These are phyloP conservation scores for Astreopora myriophthalma DNA, from an alignment of 64 coral and sea anemone genomes.

Conservation along the genomic window DNA sequence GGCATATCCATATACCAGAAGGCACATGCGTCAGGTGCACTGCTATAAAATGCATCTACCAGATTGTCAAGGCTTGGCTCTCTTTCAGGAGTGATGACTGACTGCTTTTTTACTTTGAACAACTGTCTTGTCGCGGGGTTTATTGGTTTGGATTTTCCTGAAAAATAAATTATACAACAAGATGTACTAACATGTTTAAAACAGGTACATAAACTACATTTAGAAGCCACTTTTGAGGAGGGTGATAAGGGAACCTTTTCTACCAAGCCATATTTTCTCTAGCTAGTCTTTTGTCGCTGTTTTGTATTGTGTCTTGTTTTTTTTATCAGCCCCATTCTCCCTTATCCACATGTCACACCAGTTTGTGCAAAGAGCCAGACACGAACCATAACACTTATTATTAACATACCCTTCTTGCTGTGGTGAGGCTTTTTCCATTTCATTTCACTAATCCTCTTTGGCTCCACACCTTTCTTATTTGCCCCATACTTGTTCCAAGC, in stretches of 20 bases:
- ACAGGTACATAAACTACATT: conserved; percentile 17
- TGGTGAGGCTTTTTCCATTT: conserved; percentile 65
- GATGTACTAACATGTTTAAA: no score
- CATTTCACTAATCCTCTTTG: conserved; percentile 67
- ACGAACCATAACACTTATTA: neutral
- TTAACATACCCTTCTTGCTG: conserved; percentile 55
- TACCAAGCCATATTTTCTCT: no score
- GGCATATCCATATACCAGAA: neutral
- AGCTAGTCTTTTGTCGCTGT: no score
- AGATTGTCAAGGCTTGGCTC: neutral
- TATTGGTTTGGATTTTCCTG: neutral
- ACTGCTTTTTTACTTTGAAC: neutral
- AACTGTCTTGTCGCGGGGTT: neutral
- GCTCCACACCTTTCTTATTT: conserved; percentile 60
- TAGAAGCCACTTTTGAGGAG: neutral
- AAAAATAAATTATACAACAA: neutral
- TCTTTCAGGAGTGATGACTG: neutral
- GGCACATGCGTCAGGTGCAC: neutral
- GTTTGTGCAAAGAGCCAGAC: neutral
- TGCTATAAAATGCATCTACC: neutral
- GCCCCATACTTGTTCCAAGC: conserved; percentile 70
- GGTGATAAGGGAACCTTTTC: neutral
- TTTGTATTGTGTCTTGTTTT: no score
- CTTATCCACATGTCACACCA: neutral
- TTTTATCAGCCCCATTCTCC: neutral